Percentiles rank a stretch among this genome's conserved stretches.
Evolutionary conservation across 2,888 invertebrate genomes (phyloP).

Genomic region (Tridacna crocea): DNA sequence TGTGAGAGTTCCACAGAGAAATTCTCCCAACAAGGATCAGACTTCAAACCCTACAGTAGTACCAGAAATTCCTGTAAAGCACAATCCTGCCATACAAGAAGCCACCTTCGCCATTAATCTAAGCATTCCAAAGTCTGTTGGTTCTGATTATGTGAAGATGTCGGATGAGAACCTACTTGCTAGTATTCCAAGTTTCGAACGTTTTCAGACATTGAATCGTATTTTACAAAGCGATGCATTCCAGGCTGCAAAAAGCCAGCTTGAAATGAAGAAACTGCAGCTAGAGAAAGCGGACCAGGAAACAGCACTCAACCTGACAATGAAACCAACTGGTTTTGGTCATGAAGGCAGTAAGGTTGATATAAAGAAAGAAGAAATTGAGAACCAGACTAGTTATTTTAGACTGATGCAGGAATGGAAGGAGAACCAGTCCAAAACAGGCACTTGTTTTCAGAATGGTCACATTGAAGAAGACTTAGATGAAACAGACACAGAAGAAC

Average conservation of each 20-base stretch:
- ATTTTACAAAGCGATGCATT: constrained; percentile 60
- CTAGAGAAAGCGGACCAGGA: constrained; percentile 27
- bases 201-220: constrained; percentile 57
- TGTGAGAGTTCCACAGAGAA: constrained; percentile 48
- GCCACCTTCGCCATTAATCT: constrained; percentile 18
- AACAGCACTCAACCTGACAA: constrained; percentile 40
- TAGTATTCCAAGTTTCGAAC: constrained; percentile 24
- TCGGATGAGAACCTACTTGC: constrained; percentile 27
- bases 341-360: not conserved
- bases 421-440: constrained; percentile 37
- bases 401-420: constrained; percentile 56
- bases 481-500: constrained; percentile 39
- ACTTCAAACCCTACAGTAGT: not conserved
- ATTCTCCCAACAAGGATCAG: not conserved
- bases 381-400: constrained; percentile 46
- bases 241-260: constrained; percentile 54
- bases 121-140: constrained; percentile 44
- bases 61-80: not conserved
- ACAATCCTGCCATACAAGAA: not conserved
- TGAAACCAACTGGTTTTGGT: constrained; percentile 30
- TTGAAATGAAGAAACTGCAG: constrained; percentile 39
- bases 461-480: constrained; percentile 29
- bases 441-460: constrained; percentile 43
- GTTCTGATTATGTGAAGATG: not conserved
- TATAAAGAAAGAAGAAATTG: not conserved